Evolutionary conservation across 37 sponge, comb jelly and placozoan species (phyloP).

Genomic region (Halichondria panicea): DNA sequence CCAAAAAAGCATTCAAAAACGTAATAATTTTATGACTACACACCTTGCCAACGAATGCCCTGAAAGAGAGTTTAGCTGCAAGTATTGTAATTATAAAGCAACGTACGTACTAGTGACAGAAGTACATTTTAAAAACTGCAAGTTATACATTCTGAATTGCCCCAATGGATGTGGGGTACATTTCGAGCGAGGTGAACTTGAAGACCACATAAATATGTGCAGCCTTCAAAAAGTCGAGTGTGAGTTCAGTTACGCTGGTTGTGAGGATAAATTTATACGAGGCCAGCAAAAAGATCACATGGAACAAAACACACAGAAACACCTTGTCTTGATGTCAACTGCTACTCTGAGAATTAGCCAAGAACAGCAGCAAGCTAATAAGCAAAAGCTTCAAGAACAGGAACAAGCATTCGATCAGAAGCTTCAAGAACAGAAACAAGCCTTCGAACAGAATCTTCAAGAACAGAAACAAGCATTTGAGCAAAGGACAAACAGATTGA

Average conservation of each 20-base stretch:
- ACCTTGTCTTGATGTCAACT: slow-evolving; percentile 5
- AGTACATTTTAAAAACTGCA: slow-evolving; percentile 21
- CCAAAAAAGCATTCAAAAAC: neutral
- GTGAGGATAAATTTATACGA: slow-evolving; percentile 8
- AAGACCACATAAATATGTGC: slow-evolving; percentile 26
- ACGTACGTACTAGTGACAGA: slow-evolving; percentile 16
- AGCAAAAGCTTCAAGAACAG: neutral
- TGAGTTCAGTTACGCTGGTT: slow-evolving; percentile 20
- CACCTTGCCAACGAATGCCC: slow-evolving; percentile 21
- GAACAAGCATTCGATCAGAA: neutral
- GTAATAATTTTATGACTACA: neutral
- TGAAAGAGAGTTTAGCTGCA: slow-evolving; percentile 15
- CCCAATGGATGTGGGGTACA: slow-evolving; percentile 29
- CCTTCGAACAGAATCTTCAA: neutral
- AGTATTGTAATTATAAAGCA: slow-evolving; percentile 19
- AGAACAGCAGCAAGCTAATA: neutral
- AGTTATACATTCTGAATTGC: slow-evolving; percentile 7
- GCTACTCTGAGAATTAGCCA: neutral
- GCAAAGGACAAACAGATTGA: too few relatives aligned
- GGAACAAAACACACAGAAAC: neutral
- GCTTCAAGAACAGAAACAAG: neutral
- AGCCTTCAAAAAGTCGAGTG: slow-evolving; percentile 25
- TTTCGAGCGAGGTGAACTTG: neutral
- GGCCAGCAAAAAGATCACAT: slow-evolving; percentile 16
- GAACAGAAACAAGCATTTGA: too few relatives aligned